Percentiles rank a stretch among this genome's conserved stretches.
These are phyloP conservation scores for Holothuria leucospilota DNA, from an alignment of 53 echinoderm and acorn worm genomes.

Conservation along the genomic window DNA sequence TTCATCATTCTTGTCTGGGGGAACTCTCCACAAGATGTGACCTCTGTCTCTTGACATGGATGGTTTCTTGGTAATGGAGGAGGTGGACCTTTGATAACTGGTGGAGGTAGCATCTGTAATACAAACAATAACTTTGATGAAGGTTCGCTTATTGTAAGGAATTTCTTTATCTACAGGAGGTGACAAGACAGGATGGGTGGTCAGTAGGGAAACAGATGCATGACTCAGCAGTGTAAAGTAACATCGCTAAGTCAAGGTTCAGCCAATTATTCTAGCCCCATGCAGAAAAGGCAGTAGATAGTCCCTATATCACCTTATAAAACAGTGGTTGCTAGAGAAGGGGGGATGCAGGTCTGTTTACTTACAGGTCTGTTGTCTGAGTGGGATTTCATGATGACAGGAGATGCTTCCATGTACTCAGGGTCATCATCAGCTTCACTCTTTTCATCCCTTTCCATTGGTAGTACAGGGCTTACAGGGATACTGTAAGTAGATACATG, in stretches of 20 bases:
- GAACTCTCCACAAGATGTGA: conserved; percentile 60
- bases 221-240: too few species aligned
- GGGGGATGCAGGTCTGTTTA: not conserved
- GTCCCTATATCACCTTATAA: not conserved
- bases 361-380: not conserved
- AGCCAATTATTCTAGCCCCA: too few species aligned
- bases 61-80: conserved; percentile 87
- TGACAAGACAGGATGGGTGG: too few species aligned
- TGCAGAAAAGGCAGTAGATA: too few species aligned
- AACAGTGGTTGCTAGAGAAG: not conserved
- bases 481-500: conserved; percentile 13
- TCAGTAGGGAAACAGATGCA: too few species aligned
- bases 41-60: conserved; percentile 69
- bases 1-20: conserved; percentile 94
- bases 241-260: too few species aligned
- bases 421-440: not conserved
- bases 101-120: not conserved
- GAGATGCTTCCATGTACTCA: conserved; percentile 40
- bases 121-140: too few species aligned
- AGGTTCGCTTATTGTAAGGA: too few species aligned
- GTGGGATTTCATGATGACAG: not conserved
- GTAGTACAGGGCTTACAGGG: conserved; percentile 11
- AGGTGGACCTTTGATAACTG: conserved; percentile 45
- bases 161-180: too few species aligned
- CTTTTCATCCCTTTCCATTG: conserved; percentile 22